Base-by-base conservation (phyloP, 2,888 invertebrate genomes). In the Drosophila borborema region DNA sequence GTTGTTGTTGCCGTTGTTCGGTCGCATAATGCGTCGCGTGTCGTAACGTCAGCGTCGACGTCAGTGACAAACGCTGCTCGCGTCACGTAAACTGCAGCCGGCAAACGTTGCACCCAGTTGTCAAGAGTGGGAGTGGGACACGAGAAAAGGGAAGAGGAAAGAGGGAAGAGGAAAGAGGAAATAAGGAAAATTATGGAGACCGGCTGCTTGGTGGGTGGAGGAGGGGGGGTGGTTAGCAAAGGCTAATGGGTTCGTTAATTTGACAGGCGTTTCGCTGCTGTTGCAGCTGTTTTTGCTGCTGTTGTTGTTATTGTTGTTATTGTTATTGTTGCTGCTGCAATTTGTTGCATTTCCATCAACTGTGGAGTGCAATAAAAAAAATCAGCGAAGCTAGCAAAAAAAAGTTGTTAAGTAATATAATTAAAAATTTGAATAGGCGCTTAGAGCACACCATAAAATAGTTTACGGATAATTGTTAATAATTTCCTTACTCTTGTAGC, bases 1-100 rank as follows among this genome's bases (percentile, higher is more conserved):
- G 38, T 64, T 72, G 67, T 31, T 62, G 64, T 38, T 55, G 60
- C 31, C 43, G 53, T n/a, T 51, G 63, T 46, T 54, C 46, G 56
- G 68, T 86, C 86, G 84, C 86, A 82, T 83, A 79, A 89, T 77
- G 77, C 82, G 79, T 81, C 75, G 87, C 81, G 83, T 85, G 86
- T 85, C 88, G 90, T 86, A 86, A 86, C 74, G 72, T 31, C 51
- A 74, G 23, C 64, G 70, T 49, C 69, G 31, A 31, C 53, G 53
- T 18, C 49, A 6, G 14, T 64, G 67, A 54, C 70, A 53, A 68
- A 49, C 64, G 72, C 56, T 55, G 82, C 60, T 40, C 66, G 51
- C 77, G 71, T 71, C 83, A 82, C 82, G 81, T 80, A 83, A 83
- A 80, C 69, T 81, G 77, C 77, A 77, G 72, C 68, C 68, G 82